Evolutionary conservation across 2,888 invertebrate species (phyloP), one percentile per base, ranked within the genome.

Genomic region (Cepaea hortensis): DNA sequence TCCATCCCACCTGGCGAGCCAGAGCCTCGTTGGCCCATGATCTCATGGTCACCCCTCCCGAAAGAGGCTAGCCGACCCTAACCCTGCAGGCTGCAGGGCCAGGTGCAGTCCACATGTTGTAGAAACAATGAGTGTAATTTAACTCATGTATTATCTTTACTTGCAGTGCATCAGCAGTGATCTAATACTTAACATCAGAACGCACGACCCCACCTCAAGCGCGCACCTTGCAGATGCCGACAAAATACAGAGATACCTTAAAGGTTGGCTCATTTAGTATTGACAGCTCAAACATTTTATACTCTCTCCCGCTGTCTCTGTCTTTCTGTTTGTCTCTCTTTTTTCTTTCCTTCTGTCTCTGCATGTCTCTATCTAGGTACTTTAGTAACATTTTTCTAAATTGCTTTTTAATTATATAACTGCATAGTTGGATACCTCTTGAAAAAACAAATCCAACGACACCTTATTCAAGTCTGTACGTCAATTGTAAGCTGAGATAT

Each of bases 121-220:
- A 35, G 35, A 35, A 35, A 35, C 35, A 35, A 35, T 55, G 55
- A 6, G 6, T 18, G 2, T 84, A 20, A 46, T 35, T 62, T 23
- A 3, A 20, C 61, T 9, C 81, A 5, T 81, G n/a, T 9, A 2
- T 48, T 68, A 23, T n/a, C 13, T n/a, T 9, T 75, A 23, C 61
- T 50, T 73, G 13, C 91, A 94, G 94, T 91, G 91, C 89, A 92
- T 94, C 87, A 93, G 92, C 87, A 89, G 87, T 55, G 91, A 92
- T 46, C 90, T 94, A 83, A 91, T 92, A 77, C 91, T 93, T 85
- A 92, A 91, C 88, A 92, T 94, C 20, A 88, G 91, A 23, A 89
- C 90, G 18, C 93, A 92, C 88, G 94, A 94, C 87, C 94, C 94
- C 3, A 94, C 93, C n/a, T 89, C 91, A 7, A 90, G 90, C 11